These are phyloP conservation scores for Porites evermanni DNA, from an alignment of 92 coral and sea anemone genomes.

Conservation along the genomic window DNA sequence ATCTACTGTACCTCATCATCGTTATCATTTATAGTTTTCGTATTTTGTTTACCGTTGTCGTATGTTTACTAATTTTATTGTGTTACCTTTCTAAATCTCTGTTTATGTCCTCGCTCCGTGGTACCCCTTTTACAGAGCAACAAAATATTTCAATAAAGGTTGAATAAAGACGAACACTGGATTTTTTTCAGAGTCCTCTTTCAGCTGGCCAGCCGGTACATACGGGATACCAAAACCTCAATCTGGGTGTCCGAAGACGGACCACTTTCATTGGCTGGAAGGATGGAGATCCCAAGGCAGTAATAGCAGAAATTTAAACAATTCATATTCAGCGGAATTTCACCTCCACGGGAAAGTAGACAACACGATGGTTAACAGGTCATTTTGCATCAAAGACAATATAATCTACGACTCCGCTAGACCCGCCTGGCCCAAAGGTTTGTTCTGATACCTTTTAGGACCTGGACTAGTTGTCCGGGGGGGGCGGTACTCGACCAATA, in stretches of 20 bases:
- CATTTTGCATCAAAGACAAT: conserved; percentile 74
- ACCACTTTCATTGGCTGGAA: conserved; percentile 61
- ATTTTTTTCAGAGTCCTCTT: neutral
- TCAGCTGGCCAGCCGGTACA: conserved; percentile 74
- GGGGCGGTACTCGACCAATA: no score
- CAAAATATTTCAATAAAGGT: no score
- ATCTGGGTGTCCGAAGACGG: conserved; percentile 78
- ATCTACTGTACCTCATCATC: no score
- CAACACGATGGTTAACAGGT: conserved; percentile 59
- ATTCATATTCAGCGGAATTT: conserved; percentile 47
- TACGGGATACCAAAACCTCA: conserved; percentile 75
- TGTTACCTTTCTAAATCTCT: no score
- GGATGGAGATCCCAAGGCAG: conserved; percentile 81
- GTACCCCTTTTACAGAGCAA: no score
- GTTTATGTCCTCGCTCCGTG: no score
- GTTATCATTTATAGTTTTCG: no score
- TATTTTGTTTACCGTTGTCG: no score
- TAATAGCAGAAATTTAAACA: conserved; percentile 32
- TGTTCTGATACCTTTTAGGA: neutral
- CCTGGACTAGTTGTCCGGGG: no score
- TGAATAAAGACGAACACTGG: neutral
- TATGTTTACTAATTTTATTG: no score
- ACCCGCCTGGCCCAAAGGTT: conserved; percentile 68
- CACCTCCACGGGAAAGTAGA: conserved; percentile 72
- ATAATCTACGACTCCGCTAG: neutral